These are phyloP conservation scores for Etia nguti DNA, from an alignment of 2,113 vertebrate genomes.

Conservation along the genomic window DNA sequence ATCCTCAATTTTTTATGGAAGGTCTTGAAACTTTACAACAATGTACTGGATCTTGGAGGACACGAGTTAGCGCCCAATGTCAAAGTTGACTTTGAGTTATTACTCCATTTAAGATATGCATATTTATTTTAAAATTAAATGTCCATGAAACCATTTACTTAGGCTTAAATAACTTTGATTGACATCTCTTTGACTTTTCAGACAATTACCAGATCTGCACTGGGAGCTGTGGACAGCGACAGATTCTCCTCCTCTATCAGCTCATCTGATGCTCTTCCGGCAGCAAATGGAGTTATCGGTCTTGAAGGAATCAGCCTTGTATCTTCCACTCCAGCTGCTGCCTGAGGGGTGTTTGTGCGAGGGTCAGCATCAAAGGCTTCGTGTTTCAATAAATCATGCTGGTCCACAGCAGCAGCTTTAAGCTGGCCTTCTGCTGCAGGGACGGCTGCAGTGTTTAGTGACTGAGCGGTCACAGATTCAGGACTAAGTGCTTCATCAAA, in stretches of 20 bases:
- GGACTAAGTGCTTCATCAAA: not conserved
- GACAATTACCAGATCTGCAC: conserved; percentile 23
- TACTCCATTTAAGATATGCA: not conserved
- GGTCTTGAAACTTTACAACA: not conserved
- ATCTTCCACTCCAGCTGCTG: conserved; percentile 1
- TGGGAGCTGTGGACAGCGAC: not conserved
- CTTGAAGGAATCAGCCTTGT: conserved; percentile 24
- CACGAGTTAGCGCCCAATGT: not conserved
- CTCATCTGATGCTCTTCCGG: not conserved
- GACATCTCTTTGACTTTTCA: not conserved
- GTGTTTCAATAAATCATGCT: not conserved
- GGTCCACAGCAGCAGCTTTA: not conserved
- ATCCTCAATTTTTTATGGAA: not conserved
- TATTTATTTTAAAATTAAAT: not conserved
- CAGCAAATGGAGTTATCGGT: conserved; percentile 6
- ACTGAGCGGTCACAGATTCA: not conserved
- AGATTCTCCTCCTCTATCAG: not conserved
- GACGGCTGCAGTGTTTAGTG: not conserved
- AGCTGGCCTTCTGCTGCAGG: not conserved
- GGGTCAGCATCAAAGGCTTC: not conserved
- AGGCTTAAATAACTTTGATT: not conserved
- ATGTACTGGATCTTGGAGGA: not conserved
- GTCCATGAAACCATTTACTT: not conserved
- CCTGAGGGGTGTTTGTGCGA: not conserved
- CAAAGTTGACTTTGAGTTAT: not conserved